Conservation (phyloP, 2,797 vertebrate genomes). For the Odontamblyopus rebecca region DNA sequence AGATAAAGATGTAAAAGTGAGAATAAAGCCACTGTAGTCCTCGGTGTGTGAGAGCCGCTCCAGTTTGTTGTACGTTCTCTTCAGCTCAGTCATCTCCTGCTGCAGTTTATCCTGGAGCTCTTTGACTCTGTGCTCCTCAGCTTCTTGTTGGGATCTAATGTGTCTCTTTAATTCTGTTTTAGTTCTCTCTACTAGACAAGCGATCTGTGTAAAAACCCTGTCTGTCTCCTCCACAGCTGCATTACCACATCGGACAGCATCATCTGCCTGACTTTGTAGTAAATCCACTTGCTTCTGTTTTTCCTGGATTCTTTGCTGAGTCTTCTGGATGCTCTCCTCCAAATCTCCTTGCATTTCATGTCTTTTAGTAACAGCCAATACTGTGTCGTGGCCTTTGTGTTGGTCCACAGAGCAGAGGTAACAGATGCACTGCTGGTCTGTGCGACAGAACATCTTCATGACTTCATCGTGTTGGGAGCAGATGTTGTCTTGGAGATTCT, state of each 20-base stretch:
- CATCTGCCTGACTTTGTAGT: constrained; percentile 6
- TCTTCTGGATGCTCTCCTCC: not conserved
- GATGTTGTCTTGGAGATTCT: constrained; percentile 25
- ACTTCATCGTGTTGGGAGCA: constrained; percentile 36
- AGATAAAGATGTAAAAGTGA: constrained; percentile 2
- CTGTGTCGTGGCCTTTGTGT: constrained; percentile 31
- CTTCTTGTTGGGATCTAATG: constrained; percentile 14
- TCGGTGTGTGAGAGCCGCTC: constrained; percentile 20
- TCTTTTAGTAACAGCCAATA: constrained; percentile 26
- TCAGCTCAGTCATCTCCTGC: constrained; percentile 31
- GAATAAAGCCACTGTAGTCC: constrained; percentile 23
- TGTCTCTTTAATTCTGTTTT: constrained; percentile 13
- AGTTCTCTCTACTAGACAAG: not conserved
- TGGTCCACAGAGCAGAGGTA: constrained; percentile 31
- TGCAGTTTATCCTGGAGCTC: constrained; percentile 9
- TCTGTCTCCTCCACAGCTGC: not conserved
- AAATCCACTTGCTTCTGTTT: constrained; percentile 7
- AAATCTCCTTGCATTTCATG: constrained; percentile 19
- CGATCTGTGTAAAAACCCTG: constrained; percentile 8
- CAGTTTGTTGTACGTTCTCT: constrained; percentile 18
- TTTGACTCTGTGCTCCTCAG: not conserved
- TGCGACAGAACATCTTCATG: constrained; percentile 47
- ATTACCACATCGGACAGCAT: constrained; percentile 1
- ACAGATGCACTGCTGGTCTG: constrained; percentile 44
- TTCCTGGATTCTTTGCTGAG: constrained; percentile 24